Conservation (phyloP, 2,113 vertebrate genomes). For the Neotragus pygmaeus region DNA sequence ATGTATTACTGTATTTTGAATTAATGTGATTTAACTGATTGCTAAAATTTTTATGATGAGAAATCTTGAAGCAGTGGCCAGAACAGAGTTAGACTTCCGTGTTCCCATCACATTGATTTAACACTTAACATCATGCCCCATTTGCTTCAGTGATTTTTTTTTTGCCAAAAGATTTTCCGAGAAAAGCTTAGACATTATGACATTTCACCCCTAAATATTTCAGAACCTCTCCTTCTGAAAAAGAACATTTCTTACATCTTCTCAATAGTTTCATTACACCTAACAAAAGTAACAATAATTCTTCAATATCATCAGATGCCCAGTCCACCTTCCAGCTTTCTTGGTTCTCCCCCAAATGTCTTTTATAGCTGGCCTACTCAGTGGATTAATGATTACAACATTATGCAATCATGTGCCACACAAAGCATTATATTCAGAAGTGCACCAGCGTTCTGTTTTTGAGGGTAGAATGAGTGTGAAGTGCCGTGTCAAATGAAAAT, state of each 20-base stretch:
- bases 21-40: background rate
- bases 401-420: accelerated
- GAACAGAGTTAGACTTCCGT: background rate
- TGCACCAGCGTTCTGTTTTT: background rate
- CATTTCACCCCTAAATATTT: background rate
- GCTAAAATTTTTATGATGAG: background rate
- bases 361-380: background rate
- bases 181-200: background rate
- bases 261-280: background rate
- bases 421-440: background rate
- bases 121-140: too few species aligned
- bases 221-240: background rate
- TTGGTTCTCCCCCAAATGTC: background rate
- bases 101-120: background rate
- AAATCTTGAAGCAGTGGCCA: background rate
- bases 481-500: background rate
- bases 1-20: background rate
- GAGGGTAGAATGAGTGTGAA: background rate
- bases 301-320: background rate
- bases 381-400: background rate
- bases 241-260: background rate
- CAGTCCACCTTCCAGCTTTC: background rate
- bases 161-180: background rate
- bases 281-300: background rate
- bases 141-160: background rate